A percentile compares a stretch with the other conserved stretches of the same genome.
Conservation (phyloP, 2,113 vertebrate species). For the Brachypodius melanocephalos region DNA sequence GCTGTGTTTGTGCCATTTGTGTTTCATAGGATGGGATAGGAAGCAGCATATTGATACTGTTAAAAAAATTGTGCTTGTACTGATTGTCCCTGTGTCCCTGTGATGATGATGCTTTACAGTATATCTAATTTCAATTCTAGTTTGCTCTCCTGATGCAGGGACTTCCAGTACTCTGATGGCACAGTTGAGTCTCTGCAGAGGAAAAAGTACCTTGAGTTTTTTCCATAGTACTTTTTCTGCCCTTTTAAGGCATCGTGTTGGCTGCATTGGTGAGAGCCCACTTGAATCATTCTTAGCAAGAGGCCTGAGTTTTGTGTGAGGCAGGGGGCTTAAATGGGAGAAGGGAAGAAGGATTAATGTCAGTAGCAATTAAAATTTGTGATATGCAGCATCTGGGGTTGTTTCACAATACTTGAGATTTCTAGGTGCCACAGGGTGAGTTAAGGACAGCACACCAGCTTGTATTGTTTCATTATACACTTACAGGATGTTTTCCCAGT, state of each 20-base stretch:
- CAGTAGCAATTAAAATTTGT: background rate
- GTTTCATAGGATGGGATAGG: background rate
- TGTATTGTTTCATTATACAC: background rate
- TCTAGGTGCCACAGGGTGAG: background rate
- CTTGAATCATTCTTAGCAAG: background rate
- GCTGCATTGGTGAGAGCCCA: background rate
- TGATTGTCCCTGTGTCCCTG: background rate
- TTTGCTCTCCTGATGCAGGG: background rate
- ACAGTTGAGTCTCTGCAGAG: background rate
- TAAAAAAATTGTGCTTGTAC: background rate
- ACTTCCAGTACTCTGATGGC: background rate
- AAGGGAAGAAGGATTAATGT: background rate
- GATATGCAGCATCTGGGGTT: background rate
- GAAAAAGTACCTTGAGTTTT: slow-evolving; percentile 1
- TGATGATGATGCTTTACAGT: background rate
- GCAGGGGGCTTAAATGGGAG: background rate
- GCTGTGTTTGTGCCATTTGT: background rate
- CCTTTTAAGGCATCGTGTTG: background rate
- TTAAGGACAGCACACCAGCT: background rate
- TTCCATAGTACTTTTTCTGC: background rate
- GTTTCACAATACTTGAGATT: background rate
- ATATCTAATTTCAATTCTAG: background rate
- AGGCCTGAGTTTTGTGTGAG: background rate
- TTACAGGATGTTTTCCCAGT: background rate
- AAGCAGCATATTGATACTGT: background rate